Evolutionary conservation across 2,113 vertebrate genomes (phyloP).

Genomic region (Brachypteracias leptosomus): DNA sequence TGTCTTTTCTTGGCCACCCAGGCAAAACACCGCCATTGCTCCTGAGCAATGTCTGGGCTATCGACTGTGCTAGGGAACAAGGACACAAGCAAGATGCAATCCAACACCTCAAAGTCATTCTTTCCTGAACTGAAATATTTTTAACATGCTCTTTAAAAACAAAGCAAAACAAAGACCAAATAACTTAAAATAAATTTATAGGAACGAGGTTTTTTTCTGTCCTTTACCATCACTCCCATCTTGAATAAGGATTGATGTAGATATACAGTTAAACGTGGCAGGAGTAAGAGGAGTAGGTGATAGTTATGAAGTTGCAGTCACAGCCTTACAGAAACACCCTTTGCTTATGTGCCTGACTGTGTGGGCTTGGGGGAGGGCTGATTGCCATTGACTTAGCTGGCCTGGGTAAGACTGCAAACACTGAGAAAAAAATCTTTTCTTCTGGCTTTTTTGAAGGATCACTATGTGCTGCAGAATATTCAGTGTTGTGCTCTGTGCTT

Average conservation of each 20-base stretch:
- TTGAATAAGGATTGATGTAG: neutral
- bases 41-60: neutral
- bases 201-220: neutral
- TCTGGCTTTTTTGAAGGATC: neutral
- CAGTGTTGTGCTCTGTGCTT: neutral
- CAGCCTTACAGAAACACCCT: neutral
- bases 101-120: neutral
- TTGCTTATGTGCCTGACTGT: neutral
- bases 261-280: neutral
- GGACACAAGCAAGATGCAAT: neutral
- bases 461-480: neutral
- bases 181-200: neutral
- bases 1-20: neutral
- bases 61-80: neutral
- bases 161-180: neutral
- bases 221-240: neutral
- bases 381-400: neutral
- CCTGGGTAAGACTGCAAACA: neutral
- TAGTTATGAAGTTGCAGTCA: neutral
- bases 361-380: neutral
- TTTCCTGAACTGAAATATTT: neutral
- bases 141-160: neutral
- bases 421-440: neutral
- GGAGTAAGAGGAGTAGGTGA: neutral
- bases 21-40: neutral